These are phyloP conservation scores for Seira ritae DNA, from an alignment of 2,888 invertebrate genomes.

Conservation along the genomic window DNA sequence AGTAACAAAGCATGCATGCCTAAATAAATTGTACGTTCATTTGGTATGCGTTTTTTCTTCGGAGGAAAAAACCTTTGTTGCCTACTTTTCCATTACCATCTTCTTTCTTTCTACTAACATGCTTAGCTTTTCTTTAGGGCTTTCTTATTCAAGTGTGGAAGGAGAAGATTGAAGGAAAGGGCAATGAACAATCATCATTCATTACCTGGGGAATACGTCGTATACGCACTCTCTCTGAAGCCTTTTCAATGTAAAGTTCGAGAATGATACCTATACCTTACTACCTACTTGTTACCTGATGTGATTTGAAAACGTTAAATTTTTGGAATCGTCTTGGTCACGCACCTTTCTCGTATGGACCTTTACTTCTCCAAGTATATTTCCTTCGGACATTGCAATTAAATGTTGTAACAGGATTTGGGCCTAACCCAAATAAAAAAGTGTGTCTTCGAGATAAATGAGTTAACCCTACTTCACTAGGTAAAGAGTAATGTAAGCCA, in stretches of 20 bases:
- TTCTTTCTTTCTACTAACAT: not conserved
- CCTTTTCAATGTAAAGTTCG: not conserved
- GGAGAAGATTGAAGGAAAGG: conserved; percentile 15
- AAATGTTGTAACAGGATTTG: too few relatives aligned
- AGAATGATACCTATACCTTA: too few relatives aligned
- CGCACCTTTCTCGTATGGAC: not conserved
- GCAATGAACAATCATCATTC: not conserved
- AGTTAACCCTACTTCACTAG: not conserved
- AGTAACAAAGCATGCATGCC: conserved; percentile 10
- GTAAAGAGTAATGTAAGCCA: not conserved
- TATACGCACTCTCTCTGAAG: not conserved
- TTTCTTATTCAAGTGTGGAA: not conserved
- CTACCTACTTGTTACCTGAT: too few relatives aligned
- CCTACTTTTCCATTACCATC: conserved; percentile 15
- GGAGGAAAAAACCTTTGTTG: conserved; percentile 10
- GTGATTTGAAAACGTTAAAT: too few relatives aligned
- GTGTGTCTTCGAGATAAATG: not conserved
- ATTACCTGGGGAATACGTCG: not conserved
- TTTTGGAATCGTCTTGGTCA: not conserved
- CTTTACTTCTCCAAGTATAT: not conserved
- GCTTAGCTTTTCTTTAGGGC: not conserved
- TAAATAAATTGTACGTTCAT: conserved; percentile 19
- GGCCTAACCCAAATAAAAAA: not conserved
- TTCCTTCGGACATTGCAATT: not conserved
- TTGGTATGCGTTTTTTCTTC: conserved; percentile 9